phyloP scores from a whole-genome alignment of 1,140 invertebrate genomes.

The Euura saliciscinereae region DNA sequence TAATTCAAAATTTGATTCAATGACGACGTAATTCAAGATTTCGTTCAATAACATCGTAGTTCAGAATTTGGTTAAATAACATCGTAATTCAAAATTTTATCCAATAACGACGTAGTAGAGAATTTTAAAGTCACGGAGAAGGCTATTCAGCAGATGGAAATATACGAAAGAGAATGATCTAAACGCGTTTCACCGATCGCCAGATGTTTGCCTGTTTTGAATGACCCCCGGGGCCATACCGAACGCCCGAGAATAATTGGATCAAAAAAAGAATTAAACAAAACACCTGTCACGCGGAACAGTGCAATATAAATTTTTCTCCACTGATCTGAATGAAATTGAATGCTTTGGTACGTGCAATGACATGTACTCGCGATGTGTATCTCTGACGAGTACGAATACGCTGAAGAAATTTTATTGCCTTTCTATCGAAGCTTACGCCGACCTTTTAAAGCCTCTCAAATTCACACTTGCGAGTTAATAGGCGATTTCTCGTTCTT shows the following conservation, averaged over 20 bases:
- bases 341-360: background rate
- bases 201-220: background rate
- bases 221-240: background rate
- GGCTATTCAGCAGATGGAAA: background rate
- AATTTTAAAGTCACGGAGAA: no score
- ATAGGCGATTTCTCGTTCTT: background rate
- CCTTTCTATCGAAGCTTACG: background rate
- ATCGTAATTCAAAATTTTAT: no score
- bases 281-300: background rate
- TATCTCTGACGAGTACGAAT: background rate
- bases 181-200: slow-evolving; percentile 4
- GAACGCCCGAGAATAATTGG: background rate
- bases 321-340: background rate
- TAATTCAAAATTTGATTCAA: no score
- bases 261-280: background rate
- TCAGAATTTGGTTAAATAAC: no score
- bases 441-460: background rate
- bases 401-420: background rate
- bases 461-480: background rate
- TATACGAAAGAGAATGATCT: background rate
- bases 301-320: no score
- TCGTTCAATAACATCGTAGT: no score
- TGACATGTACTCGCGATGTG: background rate
- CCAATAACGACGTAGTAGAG: no score
- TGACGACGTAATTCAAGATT: no score